Evolutionary conservation across 2,888 invertebrate species (phyloP), one percentile per base, ranked within the genome.

Genomic region (Harpalus rubripes): DNA sequence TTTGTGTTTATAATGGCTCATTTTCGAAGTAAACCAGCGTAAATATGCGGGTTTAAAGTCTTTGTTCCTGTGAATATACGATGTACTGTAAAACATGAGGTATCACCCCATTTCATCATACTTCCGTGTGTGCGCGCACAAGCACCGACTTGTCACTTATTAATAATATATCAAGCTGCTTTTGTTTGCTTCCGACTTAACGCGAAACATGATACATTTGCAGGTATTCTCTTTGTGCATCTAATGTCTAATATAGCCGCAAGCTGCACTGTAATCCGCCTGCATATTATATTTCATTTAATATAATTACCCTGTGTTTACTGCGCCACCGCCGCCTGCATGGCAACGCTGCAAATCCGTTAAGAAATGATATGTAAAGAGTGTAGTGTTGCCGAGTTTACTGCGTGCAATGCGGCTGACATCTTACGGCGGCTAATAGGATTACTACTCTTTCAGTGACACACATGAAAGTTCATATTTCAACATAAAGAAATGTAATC

Each of bases 251-350:
- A 78, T 58, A 78, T 58, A 74, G 16, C 44, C 15, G 12, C 26
- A 58, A 56, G 26, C 16, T 78, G 78, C 78, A 78, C 26, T 78
- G 26, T 78, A 78, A 58, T 58, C 78, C 58, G n/a, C 26, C 26
- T 58, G 78, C 78, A 78, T 78, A 78, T 78, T 78, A 78, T 78
- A 78, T 78, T 56, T 78, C 58, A 78, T 78, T 78, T 78, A 56
- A 78, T 78, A 58, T 74, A 74, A 74, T 74, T 74, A 78, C 58
- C 58, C 26, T 8, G 32, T 78, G 32, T 78, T 78, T 78, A 78
- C 52, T 32, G 52, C 39, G 76, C 76, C 15, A 44, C 16, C 72
- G 18, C 39, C 72, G n/a, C 44, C 39, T 32, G 41, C 41, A 76
- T 16, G 16, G 59, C 65, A 65, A 41, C 44, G 16, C 22, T 76